Percentiles rank a stretch among this genome's conserved stretches.
Evolutionary conservation across 2,797 vertebrate genomes (phyloP).

Genomic region (Scleropages formosus): DNA sequence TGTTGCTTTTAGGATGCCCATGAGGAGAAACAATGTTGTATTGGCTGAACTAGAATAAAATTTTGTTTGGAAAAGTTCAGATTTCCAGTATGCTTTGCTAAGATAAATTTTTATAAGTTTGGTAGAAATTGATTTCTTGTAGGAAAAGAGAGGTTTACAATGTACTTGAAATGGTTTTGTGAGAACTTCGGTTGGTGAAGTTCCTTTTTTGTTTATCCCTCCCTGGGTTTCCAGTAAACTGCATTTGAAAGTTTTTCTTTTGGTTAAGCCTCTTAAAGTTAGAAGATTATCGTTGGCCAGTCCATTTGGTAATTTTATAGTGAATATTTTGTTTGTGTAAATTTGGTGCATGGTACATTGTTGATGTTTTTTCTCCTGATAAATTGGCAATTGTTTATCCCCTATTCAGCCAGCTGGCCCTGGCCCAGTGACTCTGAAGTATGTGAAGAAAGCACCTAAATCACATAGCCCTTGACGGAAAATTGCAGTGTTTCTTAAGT

Average conservation of each 20-base stretch:
- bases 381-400: constrained; percentile 59
- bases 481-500: not conserved
- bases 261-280: constrained; percentile 50
- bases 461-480: not conserved
- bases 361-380: constrained; percentile 61
- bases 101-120: not conserved
- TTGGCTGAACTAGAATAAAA: not conserved
- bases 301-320: constrained; percentile 69
- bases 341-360: constrained; percentile 68
- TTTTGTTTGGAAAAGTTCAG: not conserved
- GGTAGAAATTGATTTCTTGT: not conserved
- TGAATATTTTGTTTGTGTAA: constrained; percentile 70
- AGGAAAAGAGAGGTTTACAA: not conserved
- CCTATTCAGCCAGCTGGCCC: constrained; percentile 33
- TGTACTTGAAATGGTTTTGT: not conserved
- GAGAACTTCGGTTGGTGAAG: not conserved
- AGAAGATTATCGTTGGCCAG: constrained; percentile 63
- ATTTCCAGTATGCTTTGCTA: no score
- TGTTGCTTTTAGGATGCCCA: not conserved
- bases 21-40: not conserved
- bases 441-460: constrained; percentile 10
- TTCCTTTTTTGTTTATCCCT: not conserved
- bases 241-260: constrained; percentile 1
- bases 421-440: no score
- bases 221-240: not conserved